Evolutionary conservation across 2,113 vertebrate genomes (phyloP).

Genomic region (Gnathonemus longibarbis): DNA sequence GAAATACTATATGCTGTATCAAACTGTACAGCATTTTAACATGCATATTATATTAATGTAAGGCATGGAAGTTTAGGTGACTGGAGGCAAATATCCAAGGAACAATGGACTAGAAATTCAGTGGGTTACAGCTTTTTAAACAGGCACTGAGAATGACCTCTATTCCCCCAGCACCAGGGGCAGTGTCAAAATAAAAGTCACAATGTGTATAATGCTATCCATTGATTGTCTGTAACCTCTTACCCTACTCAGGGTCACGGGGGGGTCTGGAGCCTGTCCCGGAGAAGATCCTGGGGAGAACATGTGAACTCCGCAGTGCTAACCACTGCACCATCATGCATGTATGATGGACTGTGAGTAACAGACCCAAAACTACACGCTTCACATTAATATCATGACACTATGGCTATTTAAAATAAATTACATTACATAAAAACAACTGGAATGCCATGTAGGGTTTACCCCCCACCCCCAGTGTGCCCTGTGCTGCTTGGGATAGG

Average conservation of each 20-base stretch:
- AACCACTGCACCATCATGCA: too few relatives aligned
- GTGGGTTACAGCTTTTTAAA: neutral
- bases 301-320: too few relatives aligned
- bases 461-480: neutral
- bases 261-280: too few relatives aligned
- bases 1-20: neutral
- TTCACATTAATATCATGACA: neutral
- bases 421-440: neutral
- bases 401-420: neutral
- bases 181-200: neutral
- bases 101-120: neutral
- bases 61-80: neutral
- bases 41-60: neutral
- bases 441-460: neutral
- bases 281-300: too few relatives aligned
- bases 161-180: neutral
- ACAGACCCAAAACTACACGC: neutral
- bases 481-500: neutral
- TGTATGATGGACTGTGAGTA: neutral
- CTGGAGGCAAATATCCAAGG: neutral
- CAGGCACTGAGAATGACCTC: neutral
- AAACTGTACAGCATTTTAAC: neutral
- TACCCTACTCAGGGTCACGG: too few relatives aligned
- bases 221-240: too few relatives aligned
- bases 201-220: neutral